Conservation (phyloP, 2,888 invertebrate genomes). For the Platynereis dumerilii region DNA sequence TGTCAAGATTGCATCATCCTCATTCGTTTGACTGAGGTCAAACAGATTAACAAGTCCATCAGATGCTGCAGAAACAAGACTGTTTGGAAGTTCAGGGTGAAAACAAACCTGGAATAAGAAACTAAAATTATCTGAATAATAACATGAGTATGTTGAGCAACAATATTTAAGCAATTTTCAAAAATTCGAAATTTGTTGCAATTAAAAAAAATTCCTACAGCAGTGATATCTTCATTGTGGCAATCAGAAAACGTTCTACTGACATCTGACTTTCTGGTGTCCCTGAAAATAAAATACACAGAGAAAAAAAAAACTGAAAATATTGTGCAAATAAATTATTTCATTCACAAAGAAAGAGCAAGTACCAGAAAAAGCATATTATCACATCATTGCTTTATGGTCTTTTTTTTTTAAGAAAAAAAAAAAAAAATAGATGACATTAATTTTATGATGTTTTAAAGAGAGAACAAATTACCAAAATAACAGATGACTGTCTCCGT, state of each 20-base stretch:
- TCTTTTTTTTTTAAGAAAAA: too few species aligned
- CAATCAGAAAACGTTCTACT: conserved; percentile 23
- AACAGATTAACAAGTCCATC: conserved; percentile 88
- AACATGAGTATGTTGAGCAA: too few species aligned
- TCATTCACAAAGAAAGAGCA: too few species aligned
- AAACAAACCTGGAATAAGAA: conserved; percentile 68
- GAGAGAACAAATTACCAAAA: conserved; percentile 22
- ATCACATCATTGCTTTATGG: too few species aligned
- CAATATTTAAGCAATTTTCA: too few species aligned
- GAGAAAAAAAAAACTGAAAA: not conserved
- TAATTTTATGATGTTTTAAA: too few species aligned
- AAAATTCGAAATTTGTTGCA: too few species aligned
- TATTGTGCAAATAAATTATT: not conserved
- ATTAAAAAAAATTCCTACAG: conserved; percentile 62
- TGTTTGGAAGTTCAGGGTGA: conserved; percentile 73
- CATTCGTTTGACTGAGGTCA: conserved; percentile 75
- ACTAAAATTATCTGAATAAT: too few species aligned
- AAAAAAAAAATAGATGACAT: too few species aligned
- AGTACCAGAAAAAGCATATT: too few species aligned
- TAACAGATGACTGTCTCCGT: conserved; percentile 16
- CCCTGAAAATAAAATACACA: conserved; percentile 22
- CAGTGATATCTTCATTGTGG: conserved; percentile 30
- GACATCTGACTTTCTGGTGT: conserved; percentile 3
- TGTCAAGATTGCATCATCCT: conserved; percentile 81
- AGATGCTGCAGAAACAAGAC: conserved; percentile 77